Percentiles rank a stretch among this genome's conserved stretches.
Evolutionary conservation across 2,113 vertebrate genomes (phyloP).

Genomic region (Gymnarchus niloticus): DNA sequence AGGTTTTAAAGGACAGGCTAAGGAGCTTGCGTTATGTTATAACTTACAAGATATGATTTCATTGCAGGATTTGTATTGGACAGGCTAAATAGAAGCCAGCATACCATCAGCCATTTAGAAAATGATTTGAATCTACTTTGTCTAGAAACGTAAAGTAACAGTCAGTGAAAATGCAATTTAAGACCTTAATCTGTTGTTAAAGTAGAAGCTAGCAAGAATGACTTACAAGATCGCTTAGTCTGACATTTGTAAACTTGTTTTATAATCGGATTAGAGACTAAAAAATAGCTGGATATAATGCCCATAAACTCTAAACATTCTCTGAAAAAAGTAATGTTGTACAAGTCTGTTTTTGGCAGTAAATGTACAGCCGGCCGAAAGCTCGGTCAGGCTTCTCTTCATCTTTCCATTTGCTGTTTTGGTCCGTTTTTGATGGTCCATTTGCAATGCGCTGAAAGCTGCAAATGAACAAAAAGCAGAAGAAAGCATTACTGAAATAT

Average conservation of each 20-base stretch:
- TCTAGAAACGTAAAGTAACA: background rate
- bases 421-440: slow-evolving; percentile 84
- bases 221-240: background rate
- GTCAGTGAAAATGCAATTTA: background rate
- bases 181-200: background rate
- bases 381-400: slow-evolving; percentile 49
- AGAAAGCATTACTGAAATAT: slow-evolving; percentile 60
- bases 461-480: slow-evolving; percentile 57
- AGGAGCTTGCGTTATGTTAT: background rate
- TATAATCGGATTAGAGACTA: slow-evolving; percentile 10
- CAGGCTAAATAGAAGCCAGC: background rate
- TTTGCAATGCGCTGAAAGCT: slow-evolving; percentile 75
- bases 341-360: slow-evolving; percentile 50
- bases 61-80: background rate
- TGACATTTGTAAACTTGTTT: slow-evolving; percentile 11
- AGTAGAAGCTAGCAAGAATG: background rate
- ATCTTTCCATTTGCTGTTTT: slow-evolving; percentile 59
- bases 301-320: slow-evolving; percentile 30
- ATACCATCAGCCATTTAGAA: background rate
- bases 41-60: too few relatives aligned
- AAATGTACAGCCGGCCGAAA: slow-evolving; percentile 55
- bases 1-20: background rate
- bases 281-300: background rate
- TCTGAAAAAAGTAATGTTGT: slow-evolving; percentile 39
- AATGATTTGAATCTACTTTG: background rate